Base-by-base conservation (phyloP, 2,888 invertebrate species). In the Lasioglossum leucozonium region DNA sequence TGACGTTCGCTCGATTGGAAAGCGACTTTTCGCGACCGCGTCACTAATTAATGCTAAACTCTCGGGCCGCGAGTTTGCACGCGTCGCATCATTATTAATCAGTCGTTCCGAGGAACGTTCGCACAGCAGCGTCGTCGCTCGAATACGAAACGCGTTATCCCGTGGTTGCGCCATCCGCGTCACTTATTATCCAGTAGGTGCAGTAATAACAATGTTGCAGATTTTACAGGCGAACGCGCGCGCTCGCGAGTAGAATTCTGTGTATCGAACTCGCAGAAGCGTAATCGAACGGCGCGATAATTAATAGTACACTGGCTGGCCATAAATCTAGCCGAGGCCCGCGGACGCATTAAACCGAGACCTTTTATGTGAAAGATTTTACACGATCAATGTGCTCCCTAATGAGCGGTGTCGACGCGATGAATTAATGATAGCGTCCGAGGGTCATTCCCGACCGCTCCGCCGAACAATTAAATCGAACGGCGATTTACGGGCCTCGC, bases 381-480 rank as follows among this genome's bases (percentile, higher is more conserved):
- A 77, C 88, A 82, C 82, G 84, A 87, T 87, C 87, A 87, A 88
- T 79, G 82, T 58, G 73, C 72, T 58, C 81, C 42, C 72, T 89
- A 90, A 89, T 88, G 90, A 89, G 84, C 84, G 67, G 16, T 71
- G 58, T 47, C 75, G 88, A 84, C 81, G 79, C 79, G 77, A 71
- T 84, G 87, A 78, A 90, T 90, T 87, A 88, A 90, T 87, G 90
- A 87, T 75, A 77, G 77, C 71, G 78, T 73, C 81, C 75, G 73
- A 79, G 71, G 87, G 74, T 85, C 79, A 84, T 77, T 85, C 74
- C 40, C 69, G 34, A 72, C 77, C 26, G 65, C 30, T 72, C 55
- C 30, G 37, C 44, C 81, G 69, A 72, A 74, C 73, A 85, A 85
- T 78, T 75, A 77, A 74, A 89, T 85, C 67, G 67, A 73, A 83